Evolutionary conservation across 2,113 vertebrate genomes (phyloP).

Genomic region (Cololabis saira): DNA sequence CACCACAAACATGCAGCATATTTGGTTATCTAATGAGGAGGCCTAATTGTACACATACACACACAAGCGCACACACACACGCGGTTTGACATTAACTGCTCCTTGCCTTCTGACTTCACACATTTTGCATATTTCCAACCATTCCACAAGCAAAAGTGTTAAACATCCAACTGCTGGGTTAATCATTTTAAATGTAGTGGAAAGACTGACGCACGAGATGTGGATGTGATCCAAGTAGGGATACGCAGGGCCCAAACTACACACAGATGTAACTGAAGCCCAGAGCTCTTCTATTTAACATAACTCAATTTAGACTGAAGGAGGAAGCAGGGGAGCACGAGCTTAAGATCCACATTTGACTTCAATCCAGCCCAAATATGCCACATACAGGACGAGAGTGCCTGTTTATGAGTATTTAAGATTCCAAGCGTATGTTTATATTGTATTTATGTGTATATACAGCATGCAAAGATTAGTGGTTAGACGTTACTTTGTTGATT

Average conservation of each 20-base stretch:
- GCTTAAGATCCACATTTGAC: constrained; percentile 19
- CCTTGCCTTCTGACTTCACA: constrained; percentile 3
- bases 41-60: not conserved
- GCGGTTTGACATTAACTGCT: constrained; percentile 34
- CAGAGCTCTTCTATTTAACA: constrained; percentile 31
- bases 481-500: constrained; percentile 92
- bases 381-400: constrained; percentile 4
- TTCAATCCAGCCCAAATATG: constrained; percentile 23
- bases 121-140: constrained; percentile 24
- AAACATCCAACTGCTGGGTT: constrained; percentile 51
- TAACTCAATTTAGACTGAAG: constrained; percentile 46
- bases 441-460: too few relatives aligned
- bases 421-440: too few relatives aligned
- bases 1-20: constrained; percentile 22
- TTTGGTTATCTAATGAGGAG: constrained; percentile 46
- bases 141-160: constrained; percentile 25
- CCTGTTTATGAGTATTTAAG: too few relatives aligned
- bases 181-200: constrained; percentile 64
- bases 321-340: constrained; percentile 4
- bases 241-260: constrained; percentile 7
- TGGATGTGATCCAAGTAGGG: constrained; percentile 19
- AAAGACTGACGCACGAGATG: constrained; percentile 58
- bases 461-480: too few relatives aligned
- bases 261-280: constrained; percentile 33
- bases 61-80: too few relatives aligned